Percentiles rank a stretch among this genome's conserved stretches.
Conservation (phyloP, 2,113 vertebrate genomes). For the Micronycteris hirsuta region DNA sequence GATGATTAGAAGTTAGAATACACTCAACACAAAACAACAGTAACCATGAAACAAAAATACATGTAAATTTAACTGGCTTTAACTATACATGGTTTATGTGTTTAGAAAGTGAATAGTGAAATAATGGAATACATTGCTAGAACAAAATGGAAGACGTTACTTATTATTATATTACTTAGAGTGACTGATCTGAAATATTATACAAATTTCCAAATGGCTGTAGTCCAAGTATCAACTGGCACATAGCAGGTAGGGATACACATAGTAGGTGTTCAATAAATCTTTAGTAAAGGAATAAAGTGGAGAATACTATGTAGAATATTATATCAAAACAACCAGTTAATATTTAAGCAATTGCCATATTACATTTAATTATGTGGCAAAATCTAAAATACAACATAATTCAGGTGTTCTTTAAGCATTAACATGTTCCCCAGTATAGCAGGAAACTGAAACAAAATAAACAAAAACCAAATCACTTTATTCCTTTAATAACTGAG, state of each 20-base stretch:
- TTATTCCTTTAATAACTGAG: not conserved
- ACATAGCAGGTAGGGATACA: not conserved
- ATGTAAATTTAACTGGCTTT: not conserved
- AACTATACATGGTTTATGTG: not conserved
- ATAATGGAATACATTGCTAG: not conserved
- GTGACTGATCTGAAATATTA: not conserved
- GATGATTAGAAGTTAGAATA: not conserved
- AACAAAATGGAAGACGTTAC: not conserved
- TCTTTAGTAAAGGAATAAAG: not conserved
- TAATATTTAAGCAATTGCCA: not conserved
- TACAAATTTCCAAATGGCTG: not conserved
- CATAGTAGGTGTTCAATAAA: not conserved
- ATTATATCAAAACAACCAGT: not conserved
- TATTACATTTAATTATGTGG: not conserved
- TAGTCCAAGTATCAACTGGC: not conserved
- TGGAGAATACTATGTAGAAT: not conserved
- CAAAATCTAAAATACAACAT: not conserved
- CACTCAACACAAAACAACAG: not conserved
- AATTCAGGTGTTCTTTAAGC: not conserved
- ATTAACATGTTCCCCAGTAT: not conserved
- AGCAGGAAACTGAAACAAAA: not conserved
- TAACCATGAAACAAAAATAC: not conserved
- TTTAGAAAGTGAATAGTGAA: not conserved
- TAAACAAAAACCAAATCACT: conserved; percentile 16
- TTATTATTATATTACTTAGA: not conserved